These are phyloP conservation scores for Heliconius hewitsoni DNA, from an alignment of 1,140 invertebrate genomes.

Conservation along the genomic window DNA sequence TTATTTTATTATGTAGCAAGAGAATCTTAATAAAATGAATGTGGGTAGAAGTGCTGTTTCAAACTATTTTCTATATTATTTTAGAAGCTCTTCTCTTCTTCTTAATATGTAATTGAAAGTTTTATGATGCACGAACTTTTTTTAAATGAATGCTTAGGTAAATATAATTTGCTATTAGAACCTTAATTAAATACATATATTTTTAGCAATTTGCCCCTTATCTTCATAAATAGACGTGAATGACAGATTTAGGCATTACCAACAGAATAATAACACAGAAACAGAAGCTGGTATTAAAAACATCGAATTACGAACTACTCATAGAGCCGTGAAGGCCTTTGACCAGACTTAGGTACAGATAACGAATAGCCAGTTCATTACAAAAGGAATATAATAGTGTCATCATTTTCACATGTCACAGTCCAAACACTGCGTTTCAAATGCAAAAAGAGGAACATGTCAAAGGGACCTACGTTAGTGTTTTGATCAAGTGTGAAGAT, in stretches of 20 bases:
- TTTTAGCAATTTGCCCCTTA: background rate
- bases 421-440: slow-evolving; percentile 43
- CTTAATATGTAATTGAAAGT: too few species aligned
- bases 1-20: slow-evolving; percentile 8
- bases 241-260: background rate
- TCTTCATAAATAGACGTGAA: background rate
- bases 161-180: too few species aligned
- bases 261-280: background rate
- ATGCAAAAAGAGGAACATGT: slow-evolving; percentile 49
- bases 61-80: background rate
- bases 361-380: slow-evolving; percentile 16
- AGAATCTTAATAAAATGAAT: slow-evolving; percentile 5
- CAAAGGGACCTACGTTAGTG: slow-evolving; percentile 40
- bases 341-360: background rate
- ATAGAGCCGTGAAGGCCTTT: background rate
- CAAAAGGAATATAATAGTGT: slow-evolving; percentile 39
- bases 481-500: slow-evolving; percentile 41
- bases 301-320: background rate
- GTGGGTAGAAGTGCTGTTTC: background rate
- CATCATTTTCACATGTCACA: slow-evolving; percentile 36
- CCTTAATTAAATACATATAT: too few species aligned
- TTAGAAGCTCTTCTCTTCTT: too few species aligned
- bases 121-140: too few species aligned
- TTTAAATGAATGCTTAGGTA: too few species aligned
- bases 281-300: background rate